phyloP scores from a whole-genome alignment of 2,888 invertebrate species.

The Scelioninae gen. 2 region DNA sequence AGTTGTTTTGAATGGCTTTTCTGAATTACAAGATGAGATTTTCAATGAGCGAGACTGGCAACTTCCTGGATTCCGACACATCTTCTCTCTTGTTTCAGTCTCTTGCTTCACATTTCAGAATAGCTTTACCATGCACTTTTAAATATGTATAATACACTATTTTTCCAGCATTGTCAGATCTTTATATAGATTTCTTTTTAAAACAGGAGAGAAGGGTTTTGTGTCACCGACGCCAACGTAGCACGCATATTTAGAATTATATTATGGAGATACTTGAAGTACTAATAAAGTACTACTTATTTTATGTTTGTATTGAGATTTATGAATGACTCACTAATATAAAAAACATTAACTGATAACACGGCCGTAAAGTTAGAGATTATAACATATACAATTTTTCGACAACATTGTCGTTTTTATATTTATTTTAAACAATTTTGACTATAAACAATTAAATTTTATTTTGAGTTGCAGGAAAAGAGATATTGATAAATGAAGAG shows the following conservation, averaged over 20 bases:
- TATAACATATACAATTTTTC: too few relatives aligned
- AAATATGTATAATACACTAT: slow-evolving; percentile 32
- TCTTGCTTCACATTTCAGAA: slow-evolving; percentile 39
- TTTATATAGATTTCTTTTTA: slow-evolving; percentile 34
- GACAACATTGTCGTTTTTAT: too few relatives aligned
- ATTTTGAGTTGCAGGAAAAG: too few relatives aligned
- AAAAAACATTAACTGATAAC: too few relatives aligned
- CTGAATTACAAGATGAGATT: slow-evolving; percentile 23
- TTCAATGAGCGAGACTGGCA: slow-evolving; percentile 19
- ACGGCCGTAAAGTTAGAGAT: too few relatives aligned
- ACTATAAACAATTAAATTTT: too few relatives aligned
- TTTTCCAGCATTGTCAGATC: slow-evolving; percentile 26
- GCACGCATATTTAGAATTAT: slow-evolving; percentile 36
- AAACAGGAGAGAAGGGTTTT: slow-evolving; percentile 38
- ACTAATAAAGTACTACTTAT: too few relatives aligned
- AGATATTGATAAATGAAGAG: too few relatives aligned
- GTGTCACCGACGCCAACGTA: slow-evolving; percentile 35
- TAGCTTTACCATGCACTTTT: slow-evolving; percentile 39
- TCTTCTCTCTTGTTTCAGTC: slow-evolving; percentile 14
- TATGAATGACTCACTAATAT: too few relatives aligned
- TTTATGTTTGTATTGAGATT: too few relatives aligned
- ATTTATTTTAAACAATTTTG: too few relatives aligned
- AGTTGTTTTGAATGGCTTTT: slow-evolving; percentile 26
- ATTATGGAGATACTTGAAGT: too few relatives aligned
- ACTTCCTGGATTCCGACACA: slow-evolving; percentile 12